Base-by-base conservation (phyloP, 2,888 invertebrate species). In the Smittia aterrima region DNA sequence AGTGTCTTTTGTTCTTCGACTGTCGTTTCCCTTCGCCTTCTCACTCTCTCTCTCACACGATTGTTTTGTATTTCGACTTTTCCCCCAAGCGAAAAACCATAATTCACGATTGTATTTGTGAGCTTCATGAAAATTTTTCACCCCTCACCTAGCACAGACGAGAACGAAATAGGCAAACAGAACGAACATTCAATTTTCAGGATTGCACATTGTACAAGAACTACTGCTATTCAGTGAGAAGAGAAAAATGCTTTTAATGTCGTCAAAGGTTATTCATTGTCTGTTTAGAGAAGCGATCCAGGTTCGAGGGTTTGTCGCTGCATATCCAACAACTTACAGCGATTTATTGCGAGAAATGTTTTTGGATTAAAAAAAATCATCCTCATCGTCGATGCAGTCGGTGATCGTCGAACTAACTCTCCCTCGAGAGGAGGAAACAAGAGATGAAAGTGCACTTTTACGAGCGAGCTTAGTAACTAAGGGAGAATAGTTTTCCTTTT, bases 141-240 rank as follows among this genome's bases (percentile, higher is more conserved):
- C 70, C 70, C 70, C 70, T 71, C 25, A 54, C 70, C 41, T n/a
- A 24, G 22, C 22, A 16, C n/a, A 58, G 58, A 47, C 47, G 47
- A 58, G 58, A 18, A 58, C 20, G 20, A 58, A 58, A 58, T 3
- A 58, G 22, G 68, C 68, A 24, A n/a, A 47, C 68, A 24, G 41
- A 22, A n/a, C n/a, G n/a, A 7, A 58, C 22, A 71, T 71, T 71
- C 70, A 71, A 71, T 71, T 71, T n/a, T 32, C 54, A 71, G 32
- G 70, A 71, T 71, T 68, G 25, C 22, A 54, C 25, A 71, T 68
- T 71, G 70, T 54, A 22, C 3, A 32, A 32, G 47, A 25, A 40
- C 68, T 47, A 18, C 18, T 47, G 47, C 47, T n/a, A 47, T 47
- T 47, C 47, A n/a, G n/a, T 16, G 4, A 47, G 4, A n/a, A 47